Percentiles rank a stretch among this genome's conserved stretches.
Evolutionary conservation across 1,140 invertebrate species (phyloP).

Genomic region (roundworm (Caenorhabditis elegans)): WBcel235 BX284604.4:6309501-6310000

Average conservation of each 20-base stretch:
- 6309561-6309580: too few relatives aligned
- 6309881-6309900: neutral
- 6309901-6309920: conserved; percentile 26
- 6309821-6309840: too few relatives aligned
- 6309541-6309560: too few relatives aligned
- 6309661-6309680: conserved; percentile 16
- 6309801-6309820: too few relatives aligned
- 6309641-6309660: conserved; percentile 34
- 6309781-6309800: conserved; percentile 41
- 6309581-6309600: too few relatives aligned
- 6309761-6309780: neutral
- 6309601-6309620: too few relatives aligned
- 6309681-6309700: neutral
- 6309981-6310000: conserved; percentile 41
- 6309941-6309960: conserved; percentile 34
- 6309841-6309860: too few relatives aligned
- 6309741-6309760: conserved; percentile 5
- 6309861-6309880: too few relatives aligned
- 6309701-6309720: conserved; percentile 30
- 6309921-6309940: conserved; percentile 39
- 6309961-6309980: conserved; percentile 35
- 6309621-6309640: too few relatives aligned
- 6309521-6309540: too few relatives aligned
- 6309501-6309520: too few relatives aligned
- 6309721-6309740: conserved; percentile 14